Base-by-base conservation (phyloP, 1,140 invertebrate species). In the Nomia melanderi region DNA sequence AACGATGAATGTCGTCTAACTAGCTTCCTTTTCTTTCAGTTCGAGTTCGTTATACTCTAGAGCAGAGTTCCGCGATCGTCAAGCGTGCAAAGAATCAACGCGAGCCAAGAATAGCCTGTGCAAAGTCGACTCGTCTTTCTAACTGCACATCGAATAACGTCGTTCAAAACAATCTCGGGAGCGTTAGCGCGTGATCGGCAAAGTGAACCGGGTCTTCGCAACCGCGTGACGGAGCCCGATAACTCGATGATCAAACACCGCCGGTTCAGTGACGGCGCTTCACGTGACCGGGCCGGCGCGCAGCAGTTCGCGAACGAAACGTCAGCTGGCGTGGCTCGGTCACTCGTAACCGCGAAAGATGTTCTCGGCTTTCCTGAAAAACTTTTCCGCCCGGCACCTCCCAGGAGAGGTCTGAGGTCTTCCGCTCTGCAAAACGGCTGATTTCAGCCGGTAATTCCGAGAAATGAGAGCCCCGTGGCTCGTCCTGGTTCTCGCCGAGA, bases 391-490 rank as follows among this genome's bases (percentile, higher is more conserved):
- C 44, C 27, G 23, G 74, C 54, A 14, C 12, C 81, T 83, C 81
- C 47, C 62, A 23, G 66, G 71, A 83, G 80, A 66, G 50, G 50
- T 59, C 41, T 66, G 50, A 27, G 29, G 62, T 36, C 14, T 25
- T 33, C n/a, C 25, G 29, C 1, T 36, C 23, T 31, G 54, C 56
- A 41, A 70, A 65, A 65, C 57, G 56, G 39, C 69, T 69, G 81
- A 83, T 80, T 70, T 73, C 69, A 60, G 39, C 25, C 60, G 73
- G 69, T 62, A 71, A 83, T 83, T 81, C 59, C 65, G 41, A 64
- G 79, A 77, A 78, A 82, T 86, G 80, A 86, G 79, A 70, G 66
- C 72, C 66, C 60, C 50, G 67, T 86, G 79, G 83, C 70, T 75
- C 67, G 47, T 82, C 47, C 78, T 84, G 74, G 77, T 82, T 78